Evolutionary conservation across 2,888 invertebrate species (phyloP).

Genomic region (Tridacna gigas): DNA sequence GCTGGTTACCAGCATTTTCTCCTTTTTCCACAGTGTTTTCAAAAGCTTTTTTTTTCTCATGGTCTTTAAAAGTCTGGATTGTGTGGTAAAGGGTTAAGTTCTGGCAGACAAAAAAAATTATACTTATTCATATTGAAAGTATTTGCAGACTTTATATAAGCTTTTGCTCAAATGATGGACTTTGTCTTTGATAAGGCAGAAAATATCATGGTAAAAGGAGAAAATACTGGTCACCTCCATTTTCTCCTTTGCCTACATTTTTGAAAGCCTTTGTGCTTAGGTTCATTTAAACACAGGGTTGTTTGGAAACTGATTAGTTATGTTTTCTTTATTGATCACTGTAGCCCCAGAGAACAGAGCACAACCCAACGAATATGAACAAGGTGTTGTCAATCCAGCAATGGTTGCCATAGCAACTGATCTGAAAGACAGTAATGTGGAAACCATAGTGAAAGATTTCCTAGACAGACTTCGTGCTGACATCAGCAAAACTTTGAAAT

Average conservation of each 20-base stretch:
- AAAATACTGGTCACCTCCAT: background rate
- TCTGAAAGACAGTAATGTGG: background rate
- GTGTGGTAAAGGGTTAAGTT: too few relatives aligned
- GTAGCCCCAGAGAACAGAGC: background rate
- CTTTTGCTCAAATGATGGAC: too few relatives aligned
- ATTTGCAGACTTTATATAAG: too few relatives aligned
- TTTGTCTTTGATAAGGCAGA: too few relatives aligned
- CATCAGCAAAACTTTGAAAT: constrained; percentile 37
- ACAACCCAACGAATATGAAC: background rate
- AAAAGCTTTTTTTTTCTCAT: too few relatives aligned
- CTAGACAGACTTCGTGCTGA: constrained; percentile 30
- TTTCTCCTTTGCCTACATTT: background rate
- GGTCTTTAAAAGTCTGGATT: too few relatives aligned
- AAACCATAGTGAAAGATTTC: constrained; percentile 33
- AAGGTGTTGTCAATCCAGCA: constrained; percentile 1
- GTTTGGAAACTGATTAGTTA: too few relatives aligned
- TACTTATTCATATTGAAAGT: too few relatives aligned
- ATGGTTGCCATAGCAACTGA: background rate
- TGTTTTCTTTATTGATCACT: too few relatives aligned
- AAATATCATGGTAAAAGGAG: background rate
- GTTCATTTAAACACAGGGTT: background rate
- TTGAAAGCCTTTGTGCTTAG: background rate
- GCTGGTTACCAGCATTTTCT: too few relatives aligned
- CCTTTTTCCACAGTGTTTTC: too few relatives aligned
- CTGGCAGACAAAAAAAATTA: too few relatives aligned